phyloP scores from a whole-genome alignment of 2,888 invertebrate species.

The Drosophila tripunctata region DNA sequence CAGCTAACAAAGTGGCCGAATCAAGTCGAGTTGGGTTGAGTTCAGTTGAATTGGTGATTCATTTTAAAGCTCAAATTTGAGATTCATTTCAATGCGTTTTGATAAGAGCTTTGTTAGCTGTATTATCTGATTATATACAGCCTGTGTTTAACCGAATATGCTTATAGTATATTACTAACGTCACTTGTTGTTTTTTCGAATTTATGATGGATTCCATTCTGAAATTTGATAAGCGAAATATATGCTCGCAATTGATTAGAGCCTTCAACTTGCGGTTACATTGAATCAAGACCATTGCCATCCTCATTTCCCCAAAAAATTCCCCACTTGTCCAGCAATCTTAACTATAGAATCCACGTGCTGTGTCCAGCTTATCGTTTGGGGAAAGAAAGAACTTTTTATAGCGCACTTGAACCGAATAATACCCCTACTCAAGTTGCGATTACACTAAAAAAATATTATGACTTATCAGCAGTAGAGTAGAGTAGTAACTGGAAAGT shows the following conservation, averaged over 20 bases:
- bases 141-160: neutral
- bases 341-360: conserved; percentile 23
- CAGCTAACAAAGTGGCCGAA: neutral
- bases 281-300: neutral
- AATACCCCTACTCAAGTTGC: neutral
- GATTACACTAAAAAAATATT: conserved; percentile 1
- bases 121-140: conserved; percentile 17
- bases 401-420: neutral
- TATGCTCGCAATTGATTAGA: neutral
- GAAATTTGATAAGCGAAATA: conserved; percentile 23
- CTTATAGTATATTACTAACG: conserved; percentile 4
- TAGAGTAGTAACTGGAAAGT: neutral
- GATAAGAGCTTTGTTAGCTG: neutral
- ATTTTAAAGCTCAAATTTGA: neutral
- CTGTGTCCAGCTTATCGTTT: conserved; percentile 9
- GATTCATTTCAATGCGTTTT: neutral
- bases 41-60: neutral
- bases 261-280: conserved; percentile 4
- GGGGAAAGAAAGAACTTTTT: conserved; percentile 1
- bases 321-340: conserved; percentile 13
- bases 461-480: conserved; percentile 21
- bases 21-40: neutral
- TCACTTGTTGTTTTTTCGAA: conserved; percentile 5
- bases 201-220: conserved; percentile 31
- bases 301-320: neutral